Evolutionary conservation across 2,797 vertebrate species (phyloP).

Genomic region (Xenopus petersii): DNA sequence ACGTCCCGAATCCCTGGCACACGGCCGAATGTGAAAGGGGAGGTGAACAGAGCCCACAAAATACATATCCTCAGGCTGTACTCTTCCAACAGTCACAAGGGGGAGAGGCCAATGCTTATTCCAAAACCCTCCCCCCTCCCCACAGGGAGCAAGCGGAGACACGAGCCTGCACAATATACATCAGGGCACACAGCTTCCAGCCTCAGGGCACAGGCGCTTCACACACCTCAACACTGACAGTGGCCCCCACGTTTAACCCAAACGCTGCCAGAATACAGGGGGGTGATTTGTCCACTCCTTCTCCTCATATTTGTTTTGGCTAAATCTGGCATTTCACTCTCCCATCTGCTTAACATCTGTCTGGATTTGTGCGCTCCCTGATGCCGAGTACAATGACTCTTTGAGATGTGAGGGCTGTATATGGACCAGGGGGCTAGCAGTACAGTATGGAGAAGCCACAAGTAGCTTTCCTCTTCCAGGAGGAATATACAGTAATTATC

Average conservation of each 20-base stretch:
- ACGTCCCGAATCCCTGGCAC: constrained; percentile 28
- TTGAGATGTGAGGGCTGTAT: neutral
- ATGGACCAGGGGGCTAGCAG: too few relatives aligned
- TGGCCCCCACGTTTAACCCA: constrained; percentile 13
- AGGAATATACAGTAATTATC: too few relatives aligned
- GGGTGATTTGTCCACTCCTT: neutral
- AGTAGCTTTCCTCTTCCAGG: too few relatives aligned
- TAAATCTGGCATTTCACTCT: constrained; percentile 16
- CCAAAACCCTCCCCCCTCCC: constrained; percentile 21
- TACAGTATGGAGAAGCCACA: too few relatives aligned
- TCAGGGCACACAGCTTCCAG: neutral
- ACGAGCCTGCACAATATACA: constrained; percentile 21
- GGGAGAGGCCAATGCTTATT: constrained; percentile 13
- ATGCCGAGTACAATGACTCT: neutral
- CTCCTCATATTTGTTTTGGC: constrained; percentile 28
- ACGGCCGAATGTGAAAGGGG: constrained; percentile 26
- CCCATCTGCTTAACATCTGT: constrained; percentile 41
- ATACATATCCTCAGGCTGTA: constrained; percentile 35
- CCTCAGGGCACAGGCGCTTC: neutral
- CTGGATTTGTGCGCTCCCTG: neutral
- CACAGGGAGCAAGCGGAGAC: constrained; percentile 30
- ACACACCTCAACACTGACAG: neutral
- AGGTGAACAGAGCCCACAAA: constrained; percentile 12
- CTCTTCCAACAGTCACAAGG: neutral
- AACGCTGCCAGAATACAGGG: neutral